Evolutionary conservation across 2,888 invertebrate species (phyloP), one percentile per base, ranked within the genome.

Genomic region (Ecliptopera silaceata): DNA sequence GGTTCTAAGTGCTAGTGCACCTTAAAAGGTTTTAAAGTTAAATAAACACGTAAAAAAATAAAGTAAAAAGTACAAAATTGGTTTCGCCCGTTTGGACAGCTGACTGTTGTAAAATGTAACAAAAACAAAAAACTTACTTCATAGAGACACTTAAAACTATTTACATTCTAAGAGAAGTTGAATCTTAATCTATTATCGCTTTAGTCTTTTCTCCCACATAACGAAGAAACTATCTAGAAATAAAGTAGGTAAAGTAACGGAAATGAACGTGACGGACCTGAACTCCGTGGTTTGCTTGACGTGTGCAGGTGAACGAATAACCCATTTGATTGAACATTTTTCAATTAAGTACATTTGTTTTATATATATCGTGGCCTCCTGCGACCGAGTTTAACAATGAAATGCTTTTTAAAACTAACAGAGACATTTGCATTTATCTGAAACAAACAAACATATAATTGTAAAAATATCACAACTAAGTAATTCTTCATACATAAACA

Each of bases 61-160:
- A 46, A 42, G 20, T 29, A 22, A 55, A 43, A 47, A 47, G 39
- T 49, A 60, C 50, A 63, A 65, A 71, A 74, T 64, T 69, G 70
- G 66, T 71, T 75, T 70, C 69, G 70, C 72, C 63, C 69, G 61
- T 68, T 66, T 65, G 66, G 68, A 65, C 70, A 66, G 74, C 79
- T 75, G 75, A 78, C 77, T 74, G 69, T 66, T 67, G 49, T 49
- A 67, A 74, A 15, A 71, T 57, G 57, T 54, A 65, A 75, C 70
- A 73, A 72, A 74, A 75, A 72, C 74, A 72, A 75, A 72, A 64
- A 73, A 71, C 72, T 72, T 70, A 71, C 59, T 63, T 60, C 38
- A 49, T 52, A 64, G 5, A 57, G 46, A 45, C 59, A 56, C 59
- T 45, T 49, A 41, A 4, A 50, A 17, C 58, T 59, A 59, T 39